Evolutionary conservation across 2,113 vertebrate genomes (phyloP).

Genomic region (Sus scrofa): DNA sequence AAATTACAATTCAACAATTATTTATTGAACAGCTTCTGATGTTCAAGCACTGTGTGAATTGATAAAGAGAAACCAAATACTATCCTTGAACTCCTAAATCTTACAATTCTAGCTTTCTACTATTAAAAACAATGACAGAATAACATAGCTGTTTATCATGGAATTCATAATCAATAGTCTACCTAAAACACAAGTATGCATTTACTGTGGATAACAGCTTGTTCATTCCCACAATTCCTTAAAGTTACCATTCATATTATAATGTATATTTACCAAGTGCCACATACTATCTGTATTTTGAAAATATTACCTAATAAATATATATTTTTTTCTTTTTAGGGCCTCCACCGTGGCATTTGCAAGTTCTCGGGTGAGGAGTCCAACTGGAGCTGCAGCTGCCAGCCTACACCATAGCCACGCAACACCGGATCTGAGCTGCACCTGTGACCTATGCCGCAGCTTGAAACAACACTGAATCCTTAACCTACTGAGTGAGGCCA

Average conservation of each 20-base stretch:
- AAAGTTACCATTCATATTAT: not conserved
- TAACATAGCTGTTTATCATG: not conserved
- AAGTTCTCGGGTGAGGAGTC: too few relatives aligned
- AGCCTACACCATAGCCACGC: too few relatives aligned
- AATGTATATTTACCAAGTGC: not conserved
- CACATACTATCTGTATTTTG: not conserved
- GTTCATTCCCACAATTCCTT: not conserved
- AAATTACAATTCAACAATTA: not conserved
- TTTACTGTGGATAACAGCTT: not conserved
- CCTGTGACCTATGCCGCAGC: too few relatives aligned
- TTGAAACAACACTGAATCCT: too few relatives aligned
- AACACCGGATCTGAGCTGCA: too few relatives aligned
- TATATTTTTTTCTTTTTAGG: too few relatives aligned
- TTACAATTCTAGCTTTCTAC: not conserved
- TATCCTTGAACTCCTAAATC: not conserved
- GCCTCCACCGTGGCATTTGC: too few relatives aligned
- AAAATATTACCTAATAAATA: not conserved
- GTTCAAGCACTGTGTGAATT: not conserved
- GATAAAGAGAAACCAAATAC: not conserved
- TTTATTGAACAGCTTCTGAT: not conserved
- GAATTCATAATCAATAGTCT: not conserved
- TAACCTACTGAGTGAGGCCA: too few relatives aligned
- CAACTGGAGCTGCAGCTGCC: too few relatives aligned
- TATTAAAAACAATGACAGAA: not conserved
- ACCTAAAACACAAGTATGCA: not conserved